phyloP scores from a whole-genome alignment of 1,140 invertebrate species.

The Bombus turneri region DNA sequence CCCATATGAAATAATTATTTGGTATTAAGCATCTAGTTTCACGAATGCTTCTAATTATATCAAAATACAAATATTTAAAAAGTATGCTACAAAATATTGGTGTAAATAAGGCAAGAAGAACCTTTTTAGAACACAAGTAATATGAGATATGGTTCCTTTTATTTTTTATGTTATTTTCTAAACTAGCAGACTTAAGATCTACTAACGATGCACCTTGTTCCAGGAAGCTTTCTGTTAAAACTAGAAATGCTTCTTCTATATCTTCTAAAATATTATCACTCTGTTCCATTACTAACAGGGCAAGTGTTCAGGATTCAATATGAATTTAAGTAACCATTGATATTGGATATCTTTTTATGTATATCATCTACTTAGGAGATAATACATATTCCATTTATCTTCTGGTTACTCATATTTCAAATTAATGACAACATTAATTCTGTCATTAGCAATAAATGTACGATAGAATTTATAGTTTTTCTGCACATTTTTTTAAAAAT shows the following conservation, averaged over 20 bases:
- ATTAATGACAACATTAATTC: not conserved
- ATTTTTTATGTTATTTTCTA: conserved; percentile 19
- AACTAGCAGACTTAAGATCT: conserved; percentile 58
- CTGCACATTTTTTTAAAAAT: not conserved
- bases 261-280: conserved; percentile 52
- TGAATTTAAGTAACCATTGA: conserved; percentile 23
- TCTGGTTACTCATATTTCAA: not conserved
- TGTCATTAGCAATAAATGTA: not conserved
- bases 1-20: conserved; percentile 93
- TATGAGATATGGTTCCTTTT: conserved; percentile 17
- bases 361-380: not conserved
- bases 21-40: conserved; percentile 88
- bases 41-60: conserved; percentile 53
- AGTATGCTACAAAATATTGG: conserved; percentile 57
- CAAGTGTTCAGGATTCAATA: not conserved
- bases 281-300: conserved; percentile 53
- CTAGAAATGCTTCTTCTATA: conserved; percentile 68
- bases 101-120: conserved; percentile 54
- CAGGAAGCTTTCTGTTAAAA: conserved; percentile 64
- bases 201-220: conserved; percentile 58
- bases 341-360: not conserved
- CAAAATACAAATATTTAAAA: conserved; percentile 50
- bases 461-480: not conserved
- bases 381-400: not conserved
- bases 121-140: conserved; percentile 45